A percentile compares a stretch with the other conserved stretches of the same genome.
Evolutionary conservation across 2,888 invertebrate species (phyloP).

Genomic region (Oscheius sp.): DNA sequence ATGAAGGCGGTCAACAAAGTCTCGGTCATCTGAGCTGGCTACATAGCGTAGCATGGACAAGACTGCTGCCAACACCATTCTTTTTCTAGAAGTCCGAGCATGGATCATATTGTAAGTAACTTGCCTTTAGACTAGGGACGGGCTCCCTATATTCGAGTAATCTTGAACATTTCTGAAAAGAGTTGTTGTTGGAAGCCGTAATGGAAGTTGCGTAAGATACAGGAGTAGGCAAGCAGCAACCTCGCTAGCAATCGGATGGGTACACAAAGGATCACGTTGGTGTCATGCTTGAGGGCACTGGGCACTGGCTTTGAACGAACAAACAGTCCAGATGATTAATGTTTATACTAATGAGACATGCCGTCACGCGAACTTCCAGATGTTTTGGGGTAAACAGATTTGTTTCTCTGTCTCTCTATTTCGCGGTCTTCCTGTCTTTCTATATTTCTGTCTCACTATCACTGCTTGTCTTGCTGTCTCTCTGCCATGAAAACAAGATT

Average conservation of each 20-base stretch:
- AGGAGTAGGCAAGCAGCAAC: slow-evolving; percentile 24
- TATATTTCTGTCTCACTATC: too few species aligned
- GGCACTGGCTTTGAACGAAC: too few species aligned
- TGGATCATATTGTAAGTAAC: neutral
- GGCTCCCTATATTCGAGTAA: slow-evolving; percentile 12
- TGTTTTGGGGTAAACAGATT: too few species aligned
- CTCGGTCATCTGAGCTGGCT: slow-evolving; percentile 68
- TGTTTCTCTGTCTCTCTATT: too few species aligned
- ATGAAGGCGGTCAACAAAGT: slow-evolving; percentile 71
- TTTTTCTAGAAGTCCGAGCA: slow-evolving; percentile 23
- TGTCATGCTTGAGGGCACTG: slow-evolving; percentile 4
- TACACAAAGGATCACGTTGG: slow-evolving; percentile 32
- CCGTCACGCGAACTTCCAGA: too few species aligned
- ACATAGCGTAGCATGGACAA: slow-evolving; percentile 72
- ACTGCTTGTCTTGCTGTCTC: too few species aligned
- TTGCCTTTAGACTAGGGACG: slow-evolving; percentile 19
- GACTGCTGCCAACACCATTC: slow-evolving; percentile 68
- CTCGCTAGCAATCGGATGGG: slow-evolving; percentile 28
- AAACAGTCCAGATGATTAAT: too few species aligned
- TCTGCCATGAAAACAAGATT: neutral
- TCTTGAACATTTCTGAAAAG: neutral
- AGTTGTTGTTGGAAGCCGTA: neutral
- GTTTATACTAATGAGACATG: too few species aligned
- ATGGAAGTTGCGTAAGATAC: slow-evolving; percentile 14
- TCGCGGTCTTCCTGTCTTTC: too few species aligned